These are phyloP conservation scores for Pogonognathellus flavescens DNA, from an alignment of 1,140 invertebrate species.

Conservation along the genomic window DNA sequence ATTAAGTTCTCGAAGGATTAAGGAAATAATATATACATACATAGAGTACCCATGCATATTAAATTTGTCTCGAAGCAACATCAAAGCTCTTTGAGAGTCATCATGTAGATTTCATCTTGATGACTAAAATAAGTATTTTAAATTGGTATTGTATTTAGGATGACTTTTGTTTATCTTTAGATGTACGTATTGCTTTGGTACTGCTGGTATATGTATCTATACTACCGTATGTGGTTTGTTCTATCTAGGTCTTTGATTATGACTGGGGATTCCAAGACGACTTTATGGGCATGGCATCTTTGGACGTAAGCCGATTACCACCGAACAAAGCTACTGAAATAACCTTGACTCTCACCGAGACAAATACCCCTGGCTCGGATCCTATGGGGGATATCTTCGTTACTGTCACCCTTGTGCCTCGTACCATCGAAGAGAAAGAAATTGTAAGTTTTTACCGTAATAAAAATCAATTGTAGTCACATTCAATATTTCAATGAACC, in stretches of 20 bases:
- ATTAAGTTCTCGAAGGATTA: too few species aligned
- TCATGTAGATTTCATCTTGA: too few species aligned
- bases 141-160: too few species aligned
- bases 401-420: slow-evolving; percentile 85
- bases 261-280: slow-evolving; percentile 97
- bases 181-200: not conserved
- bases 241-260: slow-evolving; percentile 90
- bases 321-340: slow-evolving; percentile 85
- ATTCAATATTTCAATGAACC: too few species aligned
- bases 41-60: too few species aligned
- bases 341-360: slow-evolving; percentile 81
- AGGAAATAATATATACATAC: too few species aligned
- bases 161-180: not conserved
- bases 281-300: slow-evolving; percentile 92
- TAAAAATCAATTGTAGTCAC: too few species aligned
- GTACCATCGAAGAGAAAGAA: slow-evolving; percentile 93
- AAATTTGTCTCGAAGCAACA: too few species aligned
- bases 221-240: not conserved
- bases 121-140: too few species aligned
- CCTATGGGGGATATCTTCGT: slow-evolving; percentile 88
- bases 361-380: slow-evolving; percentile 73
- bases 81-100: too few species aligned
- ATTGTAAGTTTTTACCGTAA: slow-evolving; percentile 78
- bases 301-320: slow-evolving; percentile 89
- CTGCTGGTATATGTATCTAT: not conserved